Conservation (phyloP, 2,113 vertebrate species). For the Pardalotus punctatus region DNA sequence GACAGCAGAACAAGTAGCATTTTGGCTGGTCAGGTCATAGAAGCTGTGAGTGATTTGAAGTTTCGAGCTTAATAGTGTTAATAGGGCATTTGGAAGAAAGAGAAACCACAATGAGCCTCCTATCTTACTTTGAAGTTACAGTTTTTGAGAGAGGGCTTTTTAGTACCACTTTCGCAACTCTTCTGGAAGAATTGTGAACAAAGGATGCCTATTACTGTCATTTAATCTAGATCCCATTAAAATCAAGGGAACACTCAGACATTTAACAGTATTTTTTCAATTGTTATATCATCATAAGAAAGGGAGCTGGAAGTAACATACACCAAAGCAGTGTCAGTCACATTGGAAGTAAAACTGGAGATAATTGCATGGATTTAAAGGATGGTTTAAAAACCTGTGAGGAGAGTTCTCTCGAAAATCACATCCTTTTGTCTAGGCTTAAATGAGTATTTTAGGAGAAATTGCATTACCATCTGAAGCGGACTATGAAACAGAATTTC, state of each 20-base stretch:
- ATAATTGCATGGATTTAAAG: neutral
- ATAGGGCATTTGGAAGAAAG: neutral
- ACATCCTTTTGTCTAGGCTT: neutral
- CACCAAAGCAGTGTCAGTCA: neutral
- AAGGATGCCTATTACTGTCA: neutral
- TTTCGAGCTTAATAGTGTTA: neutral
- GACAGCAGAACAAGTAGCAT: neutral
- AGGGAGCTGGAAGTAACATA: neutral
- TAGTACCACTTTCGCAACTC: neutral
- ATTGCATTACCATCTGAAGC: neutral
- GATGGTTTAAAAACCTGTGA: neutral
- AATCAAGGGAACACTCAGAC: neutral
- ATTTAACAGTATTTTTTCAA: neutral
- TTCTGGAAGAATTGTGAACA: neutral
- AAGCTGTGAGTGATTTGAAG: neutral
- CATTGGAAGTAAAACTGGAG: neutral
- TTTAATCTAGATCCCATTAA: neutral
- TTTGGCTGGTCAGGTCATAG: neutral
- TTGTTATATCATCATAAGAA: neutral
- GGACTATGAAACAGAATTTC: neutral
- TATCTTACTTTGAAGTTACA: neutral
- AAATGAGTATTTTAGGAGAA: neutral
- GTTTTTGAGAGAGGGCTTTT: neutral
- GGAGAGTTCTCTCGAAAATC: neutral
- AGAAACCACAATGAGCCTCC: neutral